A percentile compares a stretch with the other conserved stretches of the same genome.
phyloP scores from a whole-genome alignment of 2,113 vertebrate genomes.

The Mastomys coucha region DNA sequence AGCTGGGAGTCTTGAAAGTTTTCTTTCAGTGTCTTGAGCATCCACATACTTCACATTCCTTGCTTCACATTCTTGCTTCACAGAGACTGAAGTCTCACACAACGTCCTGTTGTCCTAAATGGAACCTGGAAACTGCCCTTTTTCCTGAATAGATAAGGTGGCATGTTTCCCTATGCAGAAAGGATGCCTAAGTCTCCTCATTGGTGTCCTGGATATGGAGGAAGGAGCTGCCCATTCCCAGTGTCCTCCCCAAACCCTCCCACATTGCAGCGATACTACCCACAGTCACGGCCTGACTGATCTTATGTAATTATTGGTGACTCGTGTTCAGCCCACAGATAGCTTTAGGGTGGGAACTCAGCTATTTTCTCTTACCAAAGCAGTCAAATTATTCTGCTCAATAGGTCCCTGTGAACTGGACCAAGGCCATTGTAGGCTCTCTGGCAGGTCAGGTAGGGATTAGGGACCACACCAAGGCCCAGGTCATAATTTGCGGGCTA shows the following conservation, averaged over 20 bases:
- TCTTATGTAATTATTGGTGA: not conserved
- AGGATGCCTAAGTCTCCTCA: not conserved
- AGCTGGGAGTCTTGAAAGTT: not conserved
- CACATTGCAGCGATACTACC: not conserved
- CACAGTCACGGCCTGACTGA: not conserved
- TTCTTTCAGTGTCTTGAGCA: conserved; percentile 26
- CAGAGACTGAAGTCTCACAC: not conserved
- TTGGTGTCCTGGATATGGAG: not conserved
- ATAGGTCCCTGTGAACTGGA: not conserved
- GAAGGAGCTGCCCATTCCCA: not conserved
- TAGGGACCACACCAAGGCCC: not conserved
- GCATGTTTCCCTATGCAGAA: not conserved
- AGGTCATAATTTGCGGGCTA: not conserved
- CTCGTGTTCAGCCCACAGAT: not conserved
- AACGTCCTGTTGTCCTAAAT: not conserved
- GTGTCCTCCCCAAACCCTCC: not conserved
- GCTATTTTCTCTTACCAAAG: not conserved
- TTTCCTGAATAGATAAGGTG: not conserved
- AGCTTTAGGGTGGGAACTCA: not conserved
- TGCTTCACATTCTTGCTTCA: conserved; percentile 14
- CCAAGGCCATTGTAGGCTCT: not conserved
- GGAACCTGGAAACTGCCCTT: not conserved
- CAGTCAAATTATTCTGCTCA: not conserved
- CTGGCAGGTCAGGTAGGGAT: not conserved
- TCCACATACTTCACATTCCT: not conserved